These are phyloP conservation scores for Eudyptes chrysolophus DNA, from an alignment of 2,113 vertebrate species.

Conservation along the genomic window DNA sequence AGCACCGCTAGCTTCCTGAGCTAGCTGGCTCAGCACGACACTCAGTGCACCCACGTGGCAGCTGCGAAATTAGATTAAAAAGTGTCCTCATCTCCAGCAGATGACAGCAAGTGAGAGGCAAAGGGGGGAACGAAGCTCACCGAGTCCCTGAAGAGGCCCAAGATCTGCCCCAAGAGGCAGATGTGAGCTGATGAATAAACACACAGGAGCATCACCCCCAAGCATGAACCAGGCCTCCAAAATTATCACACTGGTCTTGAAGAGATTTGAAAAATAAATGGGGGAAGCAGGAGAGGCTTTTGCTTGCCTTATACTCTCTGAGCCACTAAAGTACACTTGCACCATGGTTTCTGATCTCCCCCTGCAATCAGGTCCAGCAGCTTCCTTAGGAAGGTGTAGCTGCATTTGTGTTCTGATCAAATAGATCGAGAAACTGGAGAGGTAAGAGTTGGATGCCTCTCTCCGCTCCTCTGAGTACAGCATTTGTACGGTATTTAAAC, in stretches of 20 bases:
- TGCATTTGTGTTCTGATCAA: background rate
- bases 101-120: background rate
- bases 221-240: background rate
- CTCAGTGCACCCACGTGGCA: background rate
- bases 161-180: too few species aligned
- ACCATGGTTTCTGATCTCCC: background rate
- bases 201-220: background rate
- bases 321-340: background rate
- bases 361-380: background rate
- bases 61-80: background rate
- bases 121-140: background rate
- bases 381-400: background rate
- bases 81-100: background rate
- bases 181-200: background rate
- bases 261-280: background rate
- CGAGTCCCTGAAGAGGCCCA: too few species aligned
- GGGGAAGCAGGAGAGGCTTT: background rate
- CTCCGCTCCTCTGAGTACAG: too few species aligned
- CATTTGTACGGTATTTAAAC: background rate
- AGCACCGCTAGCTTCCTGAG: background rate
- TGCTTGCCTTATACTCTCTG: background rate
- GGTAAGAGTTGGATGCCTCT: background rate
- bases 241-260: background rate
- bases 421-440: background rate
- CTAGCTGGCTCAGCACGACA: background rate